Evolutionary conservation across 2,888 invertebrate species (phyloP).

Genomic region (Saturnia pavonia): DNA sequence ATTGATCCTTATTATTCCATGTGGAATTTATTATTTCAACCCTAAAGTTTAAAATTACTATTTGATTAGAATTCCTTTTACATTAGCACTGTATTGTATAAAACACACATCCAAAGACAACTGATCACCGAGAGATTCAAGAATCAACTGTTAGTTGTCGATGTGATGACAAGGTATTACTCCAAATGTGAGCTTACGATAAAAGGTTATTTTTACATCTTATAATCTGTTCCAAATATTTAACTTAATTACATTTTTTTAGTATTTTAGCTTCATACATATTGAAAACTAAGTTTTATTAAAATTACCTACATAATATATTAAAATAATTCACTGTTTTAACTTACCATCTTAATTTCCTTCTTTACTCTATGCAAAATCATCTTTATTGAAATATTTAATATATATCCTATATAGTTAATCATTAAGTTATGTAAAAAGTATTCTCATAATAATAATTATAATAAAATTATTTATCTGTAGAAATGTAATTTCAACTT

Average conservation of each 20-base stretch:
- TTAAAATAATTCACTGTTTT: not conserved
- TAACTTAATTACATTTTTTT: not conserved
- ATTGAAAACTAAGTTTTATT: not conserved
- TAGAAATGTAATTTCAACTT: not conserved
- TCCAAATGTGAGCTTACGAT: no score
- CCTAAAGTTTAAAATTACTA: no score
- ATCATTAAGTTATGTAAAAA: no score
- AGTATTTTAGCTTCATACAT: not conserved
- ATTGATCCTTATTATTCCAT: no score
- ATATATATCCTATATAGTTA: not conserved
- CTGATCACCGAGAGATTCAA: no score
- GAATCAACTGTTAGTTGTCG: no score
- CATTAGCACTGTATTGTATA: no score
- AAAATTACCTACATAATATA: not conserved
- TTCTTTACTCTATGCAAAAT: not conserved
- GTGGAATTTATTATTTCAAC: no score
- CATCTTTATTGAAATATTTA: not conserved
- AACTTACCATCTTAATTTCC: not conserved
- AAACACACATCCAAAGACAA: no score
- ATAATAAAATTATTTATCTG: not conserved
- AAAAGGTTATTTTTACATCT: no score
- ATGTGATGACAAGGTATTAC: no score
- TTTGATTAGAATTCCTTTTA: no score
- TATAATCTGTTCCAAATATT: not conserved
- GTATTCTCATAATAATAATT: not conserved